Percentiles rank a stretch among this genome's conserved stretches.
Conservation (phyloP, 2,797 vertebrate species). For the Buceros bicornis region DNA sequence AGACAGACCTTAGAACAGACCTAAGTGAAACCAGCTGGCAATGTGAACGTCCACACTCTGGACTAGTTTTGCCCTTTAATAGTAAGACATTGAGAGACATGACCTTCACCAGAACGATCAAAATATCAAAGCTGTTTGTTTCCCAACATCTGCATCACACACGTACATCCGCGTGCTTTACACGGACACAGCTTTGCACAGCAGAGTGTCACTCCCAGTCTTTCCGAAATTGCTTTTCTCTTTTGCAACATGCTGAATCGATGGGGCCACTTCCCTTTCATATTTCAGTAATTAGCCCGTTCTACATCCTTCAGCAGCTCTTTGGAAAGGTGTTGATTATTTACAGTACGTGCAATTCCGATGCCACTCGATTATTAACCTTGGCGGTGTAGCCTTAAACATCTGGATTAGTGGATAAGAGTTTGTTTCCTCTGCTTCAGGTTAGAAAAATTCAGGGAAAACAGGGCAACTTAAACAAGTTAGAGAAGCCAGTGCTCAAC, state of each 20-base stretch:
- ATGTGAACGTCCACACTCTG: rapidly evolving
- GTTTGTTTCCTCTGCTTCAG: background rate
- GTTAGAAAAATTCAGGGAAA: background rate
- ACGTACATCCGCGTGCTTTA: background rate
- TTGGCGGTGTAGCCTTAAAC: slow-evolving; percentile 12
- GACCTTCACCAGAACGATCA: background rate
- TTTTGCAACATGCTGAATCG: background rate
- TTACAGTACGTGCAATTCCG: slow-evolving; percentile 44
- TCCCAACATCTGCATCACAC: background rate
- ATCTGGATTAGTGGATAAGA: slow-evolving; percentile 5
- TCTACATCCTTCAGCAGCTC: slow-evolving; percentile 32
- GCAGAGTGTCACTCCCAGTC: background rate
- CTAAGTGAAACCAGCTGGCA: background rate
- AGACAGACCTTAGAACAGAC: background rate
- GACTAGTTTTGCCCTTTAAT: background rate
- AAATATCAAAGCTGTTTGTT: background rate
- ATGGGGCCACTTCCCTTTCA: slow-evolving; percentile 2
- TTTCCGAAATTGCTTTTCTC: slow-evolving; percentile 7
- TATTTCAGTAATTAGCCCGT: slow-evolving; percentile 18
- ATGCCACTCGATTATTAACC: slow-evolving; percentile 64
- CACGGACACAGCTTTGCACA: background rate
- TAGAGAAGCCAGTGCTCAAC: background rate
- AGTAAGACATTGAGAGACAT: background rate
- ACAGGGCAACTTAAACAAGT: background rate
- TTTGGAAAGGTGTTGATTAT: slow-evolving; percentile 37